Conservation (phyloP, 37 sponge, comb jelly and placozoan genomes). For the Theonella swinhoei region DNA sequence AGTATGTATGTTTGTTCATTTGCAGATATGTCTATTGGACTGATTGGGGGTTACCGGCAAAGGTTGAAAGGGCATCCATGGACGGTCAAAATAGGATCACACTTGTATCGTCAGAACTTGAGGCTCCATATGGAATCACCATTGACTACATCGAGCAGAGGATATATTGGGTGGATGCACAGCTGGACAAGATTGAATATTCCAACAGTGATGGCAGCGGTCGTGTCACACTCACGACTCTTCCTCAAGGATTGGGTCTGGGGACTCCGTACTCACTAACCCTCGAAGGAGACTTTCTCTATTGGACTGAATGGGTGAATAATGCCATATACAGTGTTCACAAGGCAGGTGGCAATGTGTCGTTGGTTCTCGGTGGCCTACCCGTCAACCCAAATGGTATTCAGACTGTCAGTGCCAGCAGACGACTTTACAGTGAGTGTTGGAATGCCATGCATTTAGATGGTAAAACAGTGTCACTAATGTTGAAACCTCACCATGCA, state of each 20-base stretch:
- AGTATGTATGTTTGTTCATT: too few relatives aligned
- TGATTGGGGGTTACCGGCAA: conserved; percentile 39
- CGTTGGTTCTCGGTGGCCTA: neutral
- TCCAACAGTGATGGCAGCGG: conserved; percentile 21
- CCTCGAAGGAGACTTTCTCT: conserved; percentile 37
- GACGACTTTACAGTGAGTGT: neutral
- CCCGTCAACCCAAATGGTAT: conserved; percentile 2
- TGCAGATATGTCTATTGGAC: conserved; percentile 66
- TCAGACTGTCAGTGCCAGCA: neutral
- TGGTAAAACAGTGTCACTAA: too few relatives aligned
- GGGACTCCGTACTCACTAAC: conserved; percentile 58
- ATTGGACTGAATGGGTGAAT: conserved; percentile 67
- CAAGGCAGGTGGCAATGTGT: neutral
- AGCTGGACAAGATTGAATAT: conserved; percentile 8
- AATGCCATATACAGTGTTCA: conserved; percentile 9
- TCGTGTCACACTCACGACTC: conserved; percentile 10
- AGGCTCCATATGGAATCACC: conserved; percentile 39
- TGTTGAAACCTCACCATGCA: too few relatives aligned
- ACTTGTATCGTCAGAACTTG: conserved; percentile 25
- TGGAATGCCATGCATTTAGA: neutral
- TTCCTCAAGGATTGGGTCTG: neutral
- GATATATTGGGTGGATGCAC: conserved; percentile 34
- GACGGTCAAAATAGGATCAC: conserved; percentile 3
- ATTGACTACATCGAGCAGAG: conserved; percentile 26
- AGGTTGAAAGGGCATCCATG: conserved; percentile 17